Evolutionary conservation across 92 coral and sea anemone species (phyloP).

Genomic region (Porites lobata): DNA sequence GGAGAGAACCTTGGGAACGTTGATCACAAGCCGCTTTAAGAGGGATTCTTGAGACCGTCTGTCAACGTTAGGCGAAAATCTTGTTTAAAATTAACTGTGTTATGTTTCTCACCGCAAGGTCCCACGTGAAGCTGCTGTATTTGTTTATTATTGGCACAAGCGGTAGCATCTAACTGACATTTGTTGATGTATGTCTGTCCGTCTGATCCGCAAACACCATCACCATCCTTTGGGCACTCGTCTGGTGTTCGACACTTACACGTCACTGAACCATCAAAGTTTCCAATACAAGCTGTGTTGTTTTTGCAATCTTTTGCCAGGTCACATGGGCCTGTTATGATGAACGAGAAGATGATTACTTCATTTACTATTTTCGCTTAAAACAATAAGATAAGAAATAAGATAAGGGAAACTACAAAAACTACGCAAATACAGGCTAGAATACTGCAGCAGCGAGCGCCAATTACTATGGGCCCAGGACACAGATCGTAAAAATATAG

Average conservation of each 20-base stretch:
- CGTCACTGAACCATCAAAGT: slow-evolving; percentile 85
- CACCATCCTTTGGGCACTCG: slow-evolving; percentile 78
- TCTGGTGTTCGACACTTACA: slow-evolving; percentile 81
- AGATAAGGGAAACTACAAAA: too few relatives aligned
- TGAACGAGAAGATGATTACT: background rate
- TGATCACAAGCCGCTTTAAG: too few relatives aligned
- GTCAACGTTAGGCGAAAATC: too few relatives aligned
- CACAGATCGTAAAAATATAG: too few relatives aligned
- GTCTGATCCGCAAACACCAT: slow-evolving; percentile 83
- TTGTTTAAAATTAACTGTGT: too few relatives aligned
- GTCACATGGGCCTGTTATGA: slow-evolving; percentile 80
- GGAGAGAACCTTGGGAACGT: too few relatives aligned
- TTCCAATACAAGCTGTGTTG: slow-evolving; percentile 79
- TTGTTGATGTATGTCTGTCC: slow-evolving; percentile 75
- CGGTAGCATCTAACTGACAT: slow-evolving; percentile 73
- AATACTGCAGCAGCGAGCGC: too few relatives aligned
- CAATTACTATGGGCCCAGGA: too few relatives aligned
- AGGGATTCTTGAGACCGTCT: too few relatives aligned
- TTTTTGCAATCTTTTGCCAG: slow-evolving; percentile 78
- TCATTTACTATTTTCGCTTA: background rate
- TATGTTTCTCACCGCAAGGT: slow-evolving; percentile 70
- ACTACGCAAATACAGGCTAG: too few relatives aligned
- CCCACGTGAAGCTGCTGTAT: slow-evolving; percentile 66
- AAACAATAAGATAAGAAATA: background rate
- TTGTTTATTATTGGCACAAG: slow-evolving; percentile 47